Percentiles rank a stretch among this genome's conserved stretches.
Evolutionary conservation across 2,797 vertebrate species (phyloP).

Genomic region (Dipus sagitta): DNA sequence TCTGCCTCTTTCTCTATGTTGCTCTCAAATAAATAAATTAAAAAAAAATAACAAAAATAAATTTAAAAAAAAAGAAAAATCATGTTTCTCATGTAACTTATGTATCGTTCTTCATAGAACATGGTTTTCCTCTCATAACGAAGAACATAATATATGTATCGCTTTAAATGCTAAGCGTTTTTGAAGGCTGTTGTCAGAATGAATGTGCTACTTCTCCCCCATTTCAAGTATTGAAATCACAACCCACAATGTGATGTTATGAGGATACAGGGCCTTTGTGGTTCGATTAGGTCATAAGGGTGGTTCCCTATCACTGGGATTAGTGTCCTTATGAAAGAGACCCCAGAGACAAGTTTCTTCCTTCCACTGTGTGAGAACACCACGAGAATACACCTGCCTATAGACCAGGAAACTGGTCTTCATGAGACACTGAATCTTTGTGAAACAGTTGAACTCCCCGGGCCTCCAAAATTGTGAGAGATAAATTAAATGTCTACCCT

Average conservation of each 20-base stretch:
- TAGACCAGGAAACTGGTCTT: not conserved
- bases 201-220: not conserved
- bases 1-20: too few relatives aligned
- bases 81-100: not conserved
- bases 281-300: not conserved
- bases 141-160: not conserved
- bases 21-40: too few relatives aligned
- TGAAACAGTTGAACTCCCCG: not conserved
- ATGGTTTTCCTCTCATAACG: conserved; percentile 1
- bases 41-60: too few relatives aligned
- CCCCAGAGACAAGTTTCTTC: not conserved
- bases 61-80: too few relatives aligned
- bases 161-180: not conserved
- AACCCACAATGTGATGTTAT: not conserved
- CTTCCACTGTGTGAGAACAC: not conserved
- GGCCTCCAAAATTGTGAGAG: not conserved
- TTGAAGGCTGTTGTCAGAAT: not conserved
- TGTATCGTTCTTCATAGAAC: not conserved
- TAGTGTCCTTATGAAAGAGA: not conserved
- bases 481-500: not conserved
- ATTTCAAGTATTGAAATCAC: not conserved
- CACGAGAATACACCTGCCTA: not conserved
- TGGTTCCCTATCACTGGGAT: not conserved
- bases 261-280: not conserved
- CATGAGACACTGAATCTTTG: not conserved